Evolutionary conservation across 2,113 vertebrate species (phyloP), one percentile per base, ranked within the genome.

Genomic region (Solea solea): DNA sequence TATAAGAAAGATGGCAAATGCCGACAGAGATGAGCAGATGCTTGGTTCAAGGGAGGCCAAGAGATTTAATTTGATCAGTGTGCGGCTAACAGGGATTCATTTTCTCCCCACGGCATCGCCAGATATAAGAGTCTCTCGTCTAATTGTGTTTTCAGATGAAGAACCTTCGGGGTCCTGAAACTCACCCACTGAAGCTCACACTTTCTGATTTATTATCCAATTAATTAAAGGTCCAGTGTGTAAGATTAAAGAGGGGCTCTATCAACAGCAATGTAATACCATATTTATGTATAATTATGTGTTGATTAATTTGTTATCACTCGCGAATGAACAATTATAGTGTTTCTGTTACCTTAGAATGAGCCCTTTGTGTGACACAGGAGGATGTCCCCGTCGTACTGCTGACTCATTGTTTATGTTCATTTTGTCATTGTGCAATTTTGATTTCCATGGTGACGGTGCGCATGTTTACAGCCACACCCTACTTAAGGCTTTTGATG

Each of bases 11-110:
- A 50, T 7, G 49, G 14, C 49, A 12, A 8, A 16, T 15, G 4
- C 14, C 49, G 13, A 50, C 8, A 1, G 40, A 44, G 57, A 57
- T 16, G 34, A 57, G 41, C 55, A 41, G 55, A 57, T 41, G 55
- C 55, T 11, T n/a, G 49, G 42, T 64, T 76, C 27, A 42, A 56
- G 44, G 11, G 62, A 68, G 62, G 60, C 66, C 13, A 11, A 9
- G 7, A 78, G 54, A 67, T 34, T 28, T 69, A 42, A 72, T 74
- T 34, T 63, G 45, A 77, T 76, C 45, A 45, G 25, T 50, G 44
- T 72, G 64, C 27, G 64, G 53, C 68, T 70, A 59, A 64, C 45
- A 51, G 49, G 13, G 56, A 63, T 67, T 62, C 42, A 27, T 51
- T 72, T 39, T 39, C 10, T 15, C 63, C 28, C 27, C 16, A 5